A percentile compares a stretch with the other conserved stretches of the same genome.
Evolutionary conservation across 2,113 vertebrate genomes (phyloP).

Genomic region (Ciconia maguari): DNA sequence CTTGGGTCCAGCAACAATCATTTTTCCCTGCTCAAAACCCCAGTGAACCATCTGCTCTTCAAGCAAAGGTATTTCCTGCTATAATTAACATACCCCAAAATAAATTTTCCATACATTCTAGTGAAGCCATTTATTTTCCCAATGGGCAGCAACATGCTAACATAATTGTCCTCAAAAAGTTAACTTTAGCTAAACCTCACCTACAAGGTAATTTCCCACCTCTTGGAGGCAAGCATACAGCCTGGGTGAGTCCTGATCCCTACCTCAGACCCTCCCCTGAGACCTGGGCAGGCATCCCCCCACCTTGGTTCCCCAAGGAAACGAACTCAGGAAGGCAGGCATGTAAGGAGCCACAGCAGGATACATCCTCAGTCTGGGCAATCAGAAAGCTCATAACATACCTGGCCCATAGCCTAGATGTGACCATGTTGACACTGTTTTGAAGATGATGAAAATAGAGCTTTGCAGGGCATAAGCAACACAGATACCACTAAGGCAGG

Average conservation of each 20-base stretch:
- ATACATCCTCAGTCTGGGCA: neutral
- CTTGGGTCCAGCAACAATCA: neutral
- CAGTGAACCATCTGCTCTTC: neutral
- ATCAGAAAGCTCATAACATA: neutral
- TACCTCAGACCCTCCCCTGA: neutral
- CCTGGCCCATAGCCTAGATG: neutral
- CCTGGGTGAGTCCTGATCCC: fast-evolving
- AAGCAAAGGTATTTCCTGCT: neutral
- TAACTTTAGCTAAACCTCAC: neutral
- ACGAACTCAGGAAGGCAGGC: neutral
- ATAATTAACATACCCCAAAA: neutral
- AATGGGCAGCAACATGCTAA: neutral
- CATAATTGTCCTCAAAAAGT: neutral
- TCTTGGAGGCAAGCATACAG: neutral
- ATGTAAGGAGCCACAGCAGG: neutral
- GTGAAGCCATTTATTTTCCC: neutral
- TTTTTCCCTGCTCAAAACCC: neutral
- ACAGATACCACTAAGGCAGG: neutral
- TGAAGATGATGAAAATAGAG: neutral
- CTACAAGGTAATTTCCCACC: too few relatives aligned
- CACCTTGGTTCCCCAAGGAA: neutral
- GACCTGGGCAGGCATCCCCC: too few relatives aligned
- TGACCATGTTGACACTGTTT: neutral
- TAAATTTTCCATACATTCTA: neutral
- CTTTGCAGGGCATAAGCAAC: neutral